These are phyloP conservation scores for Chiloscyllium punctatum DNA, from an alignment of 2,797 vertebrate genomes.

Conservation along the genomic window DNA sequence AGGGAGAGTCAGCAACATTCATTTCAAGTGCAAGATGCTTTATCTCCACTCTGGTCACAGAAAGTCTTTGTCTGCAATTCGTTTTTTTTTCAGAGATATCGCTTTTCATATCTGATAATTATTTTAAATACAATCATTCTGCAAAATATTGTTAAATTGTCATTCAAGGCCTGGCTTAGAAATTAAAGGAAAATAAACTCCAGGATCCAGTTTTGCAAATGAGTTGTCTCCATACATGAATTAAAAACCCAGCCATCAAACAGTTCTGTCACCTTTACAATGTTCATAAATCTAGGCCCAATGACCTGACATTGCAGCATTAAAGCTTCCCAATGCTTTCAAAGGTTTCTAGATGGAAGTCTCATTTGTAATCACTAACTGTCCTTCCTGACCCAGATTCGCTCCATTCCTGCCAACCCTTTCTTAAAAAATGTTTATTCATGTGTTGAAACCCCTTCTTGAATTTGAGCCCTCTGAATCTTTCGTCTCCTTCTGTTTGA, in stretches of 20 bases:
- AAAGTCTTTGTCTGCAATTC: not conserved
- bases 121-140: not conserved
- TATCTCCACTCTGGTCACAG: not conserved
- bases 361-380: not conserved
- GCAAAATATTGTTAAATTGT: not conserved
- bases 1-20: not conserved
- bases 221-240: not conserved
- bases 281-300: not conserved
- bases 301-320: not conserved
- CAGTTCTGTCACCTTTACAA: not conserved
- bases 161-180: not conserved
- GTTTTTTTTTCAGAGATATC: not conserved
- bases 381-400: not conserved
- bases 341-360: not conserved
- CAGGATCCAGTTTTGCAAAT: not conserved
- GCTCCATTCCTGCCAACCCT: not conserved
- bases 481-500: not conserved
- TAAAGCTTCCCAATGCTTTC: not conserved
- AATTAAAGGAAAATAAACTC: not conserved
- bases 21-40: not conserved
- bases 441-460: not conserved
- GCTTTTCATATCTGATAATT: slow-evolving; percentile 5
- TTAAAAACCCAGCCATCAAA: not conserved
- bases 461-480: not conserved
- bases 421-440: not conserved